Evolutionary conservation across 2,797 vertebrate genomes (phyloP).

Genomic region (Brotula barbata): DNA sequence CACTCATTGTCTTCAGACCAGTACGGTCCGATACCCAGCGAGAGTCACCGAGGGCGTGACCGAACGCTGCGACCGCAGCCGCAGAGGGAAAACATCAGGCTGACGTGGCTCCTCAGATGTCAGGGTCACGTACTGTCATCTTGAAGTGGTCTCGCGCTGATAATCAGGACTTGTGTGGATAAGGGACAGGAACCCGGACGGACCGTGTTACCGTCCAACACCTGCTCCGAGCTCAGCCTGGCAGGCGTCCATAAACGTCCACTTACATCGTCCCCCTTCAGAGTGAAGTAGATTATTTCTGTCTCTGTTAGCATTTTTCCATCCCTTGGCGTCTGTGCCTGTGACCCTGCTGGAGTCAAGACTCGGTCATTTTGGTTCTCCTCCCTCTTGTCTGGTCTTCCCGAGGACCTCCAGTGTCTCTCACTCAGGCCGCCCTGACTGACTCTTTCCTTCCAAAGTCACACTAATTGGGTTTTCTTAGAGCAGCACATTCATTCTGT

Average conservation of each 20-base stretch:
- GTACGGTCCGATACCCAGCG: slow-evolving; percentile 8
- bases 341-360: slow-evolving; percentile 40
- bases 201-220: background rate
- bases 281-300: slow-evolving; percentile 33
- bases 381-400: slow-evolving; percentile 22
- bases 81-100: slow-evolving; percentile 32
- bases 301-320: slow-evolving; percentile 29
- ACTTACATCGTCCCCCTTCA: slow-evolving; percentile 12
- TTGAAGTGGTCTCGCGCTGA: background rate
- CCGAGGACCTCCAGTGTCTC: background rate
- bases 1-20: slow-evolving; percentile 42
- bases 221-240: background rate
- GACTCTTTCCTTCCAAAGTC: slow-evolving; percentile 15
- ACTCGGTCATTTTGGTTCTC: slow-evolving; percentile 35
- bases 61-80: slow-evolving; percentile 38
- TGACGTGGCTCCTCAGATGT: slow-evolving; percentile 12
- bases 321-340: slow-evolving; percentile 23
- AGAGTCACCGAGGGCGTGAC: slow-evolving; percentile 34
- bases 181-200: too few relatives aligned
- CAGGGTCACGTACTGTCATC: slow-evolving; percentile 18
- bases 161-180: too few relatives aligned
- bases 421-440: slow-evolving; percentile 14
- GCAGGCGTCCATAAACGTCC: slow-evolving; percentile 2
- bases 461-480: slow-evolving; percentile 14
- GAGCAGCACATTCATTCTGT: too few relatives aligned